Percentiles rank a stretch among this genome's conserved stretches.
phyloP scores from a whole-genome alignment of 2,113 vertebrate genomes.

The Potamarius usumacintae region DNA sequence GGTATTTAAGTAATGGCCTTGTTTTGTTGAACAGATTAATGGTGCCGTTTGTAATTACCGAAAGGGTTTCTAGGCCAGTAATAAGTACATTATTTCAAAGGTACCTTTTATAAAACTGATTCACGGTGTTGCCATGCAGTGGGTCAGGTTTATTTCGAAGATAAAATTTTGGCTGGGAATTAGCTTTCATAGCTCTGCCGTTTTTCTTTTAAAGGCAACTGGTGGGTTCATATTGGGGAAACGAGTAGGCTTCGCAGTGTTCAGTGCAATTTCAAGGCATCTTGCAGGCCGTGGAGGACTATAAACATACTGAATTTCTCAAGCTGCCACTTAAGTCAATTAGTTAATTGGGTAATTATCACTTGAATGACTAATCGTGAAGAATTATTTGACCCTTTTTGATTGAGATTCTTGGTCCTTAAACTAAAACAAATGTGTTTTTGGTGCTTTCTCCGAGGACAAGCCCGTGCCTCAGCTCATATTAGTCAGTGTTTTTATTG shows the following conservation, averaged over 20 bases:
- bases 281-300: not conserved
- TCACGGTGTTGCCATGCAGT: not conserved
- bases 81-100: not conserved
- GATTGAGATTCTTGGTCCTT: conserved; percentile 11
- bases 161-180: not conserved
- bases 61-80: not conserved
- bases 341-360: conserved; percentile 37
- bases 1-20: conserved; percentile 12
- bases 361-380: not conserved
- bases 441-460: not conserved
- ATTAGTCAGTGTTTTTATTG: not conserved
- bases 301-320: not conserved
- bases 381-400: conserved; percentile 5
- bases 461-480: not conserved
- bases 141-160: not conserved
- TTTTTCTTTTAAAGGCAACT: not conserved
- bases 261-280: not conserved
- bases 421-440: not conserved
- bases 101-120: not conserved
- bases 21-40: not conserved
- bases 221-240: not conserved
- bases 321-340: not conserved
- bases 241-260: not conserved
- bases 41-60: not conserved
- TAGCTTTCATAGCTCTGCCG: not conserved